Conservation (phyloP, 1,140 invertebrate species). For the Cecropterus lyciades region DNA sequence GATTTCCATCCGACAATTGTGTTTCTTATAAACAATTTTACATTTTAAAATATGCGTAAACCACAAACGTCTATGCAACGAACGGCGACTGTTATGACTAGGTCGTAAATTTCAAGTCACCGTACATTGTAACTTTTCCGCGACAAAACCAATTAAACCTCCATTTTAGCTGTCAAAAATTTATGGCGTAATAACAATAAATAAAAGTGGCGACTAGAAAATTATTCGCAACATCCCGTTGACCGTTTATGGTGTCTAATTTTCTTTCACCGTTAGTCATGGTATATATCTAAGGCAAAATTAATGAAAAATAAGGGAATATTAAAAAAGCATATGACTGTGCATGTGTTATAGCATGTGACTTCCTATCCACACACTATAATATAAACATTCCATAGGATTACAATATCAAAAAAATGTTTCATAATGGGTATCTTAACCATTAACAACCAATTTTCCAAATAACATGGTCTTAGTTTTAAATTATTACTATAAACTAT, state of each 20-base stretch:
- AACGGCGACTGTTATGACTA: constrained; percentile 25
- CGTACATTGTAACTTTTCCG: constrained; percentile 34
- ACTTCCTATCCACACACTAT: too few relatives aligned
- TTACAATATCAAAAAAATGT: too few relatives aligned
- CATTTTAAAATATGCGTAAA: constrained; percentile 4
- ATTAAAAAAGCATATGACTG: too few relatives aligned
- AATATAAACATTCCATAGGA: too few relatives aligned
- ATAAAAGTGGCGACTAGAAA: constrained; percentile 28
- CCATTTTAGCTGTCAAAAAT: constrained; percentile 40
- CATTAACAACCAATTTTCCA: too few relatives aligned
- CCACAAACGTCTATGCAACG: constrained; percentile 23
- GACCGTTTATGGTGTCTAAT: constrained; percentile 32
- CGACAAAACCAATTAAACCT: constrained; percentile 41
- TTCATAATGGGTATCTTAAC: too few relatives aligned
- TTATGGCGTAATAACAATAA: constrained; percentile 41
- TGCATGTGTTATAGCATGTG: too few relatives aligned
- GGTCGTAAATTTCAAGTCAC: constrained; percentile 23
- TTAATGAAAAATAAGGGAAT: too few relatives aligned
- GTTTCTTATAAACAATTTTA: not conserved
- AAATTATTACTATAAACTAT: too few relatives aligned
- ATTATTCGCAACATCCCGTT: constrained; percentile 9
- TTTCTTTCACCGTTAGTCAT: constrained; percentile 13
- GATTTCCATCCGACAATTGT: not conserved
- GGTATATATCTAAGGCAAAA: too few relatives aligned
- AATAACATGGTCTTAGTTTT: too few relatives aligned